Percentiles rank a stretch among this genome's conserved stretches.
Evolutionary conservation across 2,888 invertebrate genomes (phyloP).

Genomic region (Drosophila suboccidentalis): DNA sequence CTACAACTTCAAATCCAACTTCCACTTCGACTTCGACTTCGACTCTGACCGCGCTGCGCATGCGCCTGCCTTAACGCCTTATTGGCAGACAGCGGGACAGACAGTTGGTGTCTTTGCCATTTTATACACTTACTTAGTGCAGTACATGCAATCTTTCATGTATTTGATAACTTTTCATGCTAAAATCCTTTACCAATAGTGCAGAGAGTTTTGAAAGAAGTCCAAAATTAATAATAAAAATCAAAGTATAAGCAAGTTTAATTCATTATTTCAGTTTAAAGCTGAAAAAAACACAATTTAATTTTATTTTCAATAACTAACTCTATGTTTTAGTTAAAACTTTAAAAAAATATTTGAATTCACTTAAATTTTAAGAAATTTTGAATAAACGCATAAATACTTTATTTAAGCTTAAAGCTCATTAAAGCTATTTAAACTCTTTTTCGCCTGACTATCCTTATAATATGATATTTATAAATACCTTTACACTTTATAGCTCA

Average conservation of each 20-base stretch:
- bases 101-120: slow-evolving; percentile 43
- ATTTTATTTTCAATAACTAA: too few species aligned
- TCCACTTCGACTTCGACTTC: slow-evolving; percentile 13
- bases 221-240: neutral
- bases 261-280: too few species aligned
- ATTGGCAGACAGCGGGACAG: slow-evolving; percentile 47
- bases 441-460: neutral
- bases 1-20: slow-evolving; percentile 31
- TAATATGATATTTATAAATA: neutral
- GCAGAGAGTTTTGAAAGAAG: neutral
- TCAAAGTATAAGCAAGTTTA: too few species aligned
- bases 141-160: neutral
- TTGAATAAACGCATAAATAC: neutral
- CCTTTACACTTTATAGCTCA: neutral
- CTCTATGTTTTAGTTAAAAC: neutral
- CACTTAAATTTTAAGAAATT: too few species aligned
- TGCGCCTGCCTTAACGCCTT: slow-evolving; percentile 76
- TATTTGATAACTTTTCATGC: neutral
- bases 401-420: neutral
- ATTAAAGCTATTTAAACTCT: too few species aligned
- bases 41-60: slow-evolving; percentile 50
- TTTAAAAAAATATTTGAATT: too few species aligned
- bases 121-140: slow-evolving; percentile 31
- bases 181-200: neutral
- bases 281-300: too few species aligned